These are phyloP conservation scores for Teinopalpus imperialis DNA, from an alignment of 2,888 invertebrate species.

Conservation along the genomic window DNA sequence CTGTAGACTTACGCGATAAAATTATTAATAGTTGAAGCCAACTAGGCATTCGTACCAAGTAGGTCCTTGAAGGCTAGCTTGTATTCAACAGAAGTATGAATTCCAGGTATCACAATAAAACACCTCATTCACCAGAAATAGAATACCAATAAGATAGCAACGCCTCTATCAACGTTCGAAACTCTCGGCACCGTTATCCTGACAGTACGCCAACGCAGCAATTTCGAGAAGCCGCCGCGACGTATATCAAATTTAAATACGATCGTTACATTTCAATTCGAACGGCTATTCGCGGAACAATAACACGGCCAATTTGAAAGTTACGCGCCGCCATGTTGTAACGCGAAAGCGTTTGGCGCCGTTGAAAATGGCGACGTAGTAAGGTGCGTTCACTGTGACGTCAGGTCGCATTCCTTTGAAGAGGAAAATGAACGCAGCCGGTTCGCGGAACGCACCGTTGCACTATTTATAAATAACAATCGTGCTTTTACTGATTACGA, in stretches of 20 bases:
- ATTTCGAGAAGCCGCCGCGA: conserved; percentile 29
- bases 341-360: background rate
- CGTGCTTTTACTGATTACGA: conserved; percentile 30
- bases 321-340: conserved; percentile 17
- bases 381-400: conserved; percentile 59
- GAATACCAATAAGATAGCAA: conserved; percentile 48
- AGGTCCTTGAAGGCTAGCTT: conserved; percentile 29
- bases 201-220: conserved; percentile 31
- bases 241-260: conserved; percentile 32
- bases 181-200: conserved; percentile 50
- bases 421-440: conserved; percentile 70
- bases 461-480: conserved; percentile 66
- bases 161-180: conserved; percentile 42
- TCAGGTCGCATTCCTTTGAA: conserved; percentile 68
- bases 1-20: conserved; percentile 14
- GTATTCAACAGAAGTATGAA: conserved; percentile 35
- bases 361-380: conserved; percentile 28
- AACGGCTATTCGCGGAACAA: conserved; percentile 37
- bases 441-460: conserved; percentile 65
- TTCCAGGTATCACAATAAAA: conserved; percentile 44
- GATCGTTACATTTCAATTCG: conserved; percentile 40
- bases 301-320: conserved; percentile 30
- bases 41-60: conserved; percentile 20
- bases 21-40: conserved; percentile 10
- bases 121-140: conserved; percentile 45